Percentiles rank a stretch among this genome's conserved stretches.
Evolutionary conservation across 2,113 vertebrate species (phyloP).

Genomic region (Nothocercus julius): DNA sequence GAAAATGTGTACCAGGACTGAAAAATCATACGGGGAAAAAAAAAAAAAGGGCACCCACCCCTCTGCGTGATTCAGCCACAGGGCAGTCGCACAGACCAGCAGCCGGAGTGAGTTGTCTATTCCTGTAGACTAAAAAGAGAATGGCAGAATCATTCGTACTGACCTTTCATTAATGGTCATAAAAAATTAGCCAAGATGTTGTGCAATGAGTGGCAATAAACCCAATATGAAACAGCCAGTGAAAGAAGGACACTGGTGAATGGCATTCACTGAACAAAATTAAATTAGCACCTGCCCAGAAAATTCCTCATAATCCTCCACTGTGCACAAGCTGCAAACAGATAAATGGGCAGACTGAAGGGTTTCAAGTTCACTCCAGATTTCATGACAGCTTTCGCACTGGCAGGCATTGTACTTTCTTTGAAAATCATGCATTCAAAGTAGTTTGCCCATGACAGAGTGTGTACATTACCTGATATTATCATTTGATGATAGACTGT

Average conservation of each 20-base stretch:
- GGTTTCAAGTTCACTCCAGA: neutral
- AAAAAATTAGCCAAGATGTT: neutral
- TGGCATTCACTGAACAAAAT: neutral
- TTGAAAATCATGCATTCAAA: neutral
- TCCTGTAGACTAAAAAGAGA: neutral
- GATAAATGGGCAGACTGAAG: neutral
- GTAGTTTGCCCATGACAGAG: neutral
- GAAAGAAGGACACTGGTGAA: neutral
- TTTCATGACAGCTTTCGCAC: neutral
- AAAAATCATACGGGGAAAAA: neutral
- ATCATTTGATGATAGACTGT: neutral
- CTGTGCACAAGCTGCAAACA: neutral
- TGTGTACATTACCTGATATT: neutral
- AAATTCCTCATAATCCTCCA: neutral
- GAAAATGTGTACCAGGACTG: neutral
- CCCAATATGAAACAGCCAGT: neutral
- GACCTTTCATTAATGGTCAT: neutral
- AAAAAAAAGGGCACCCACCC: neutral
- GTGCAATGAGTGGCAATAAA: neutral
- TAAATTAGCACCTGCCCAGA: neutral
- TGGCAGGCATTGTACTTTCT: neutral
- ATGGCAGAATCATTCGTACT: neutral
- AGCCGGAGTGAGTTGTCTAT: neutral
- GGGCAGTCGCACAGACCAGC: neutral
- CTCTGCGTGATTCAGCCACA: neutral